Base-by-base conservation (phyloP, 2,888 invertebrate genomes). In the Acleris emargana region DNA sequence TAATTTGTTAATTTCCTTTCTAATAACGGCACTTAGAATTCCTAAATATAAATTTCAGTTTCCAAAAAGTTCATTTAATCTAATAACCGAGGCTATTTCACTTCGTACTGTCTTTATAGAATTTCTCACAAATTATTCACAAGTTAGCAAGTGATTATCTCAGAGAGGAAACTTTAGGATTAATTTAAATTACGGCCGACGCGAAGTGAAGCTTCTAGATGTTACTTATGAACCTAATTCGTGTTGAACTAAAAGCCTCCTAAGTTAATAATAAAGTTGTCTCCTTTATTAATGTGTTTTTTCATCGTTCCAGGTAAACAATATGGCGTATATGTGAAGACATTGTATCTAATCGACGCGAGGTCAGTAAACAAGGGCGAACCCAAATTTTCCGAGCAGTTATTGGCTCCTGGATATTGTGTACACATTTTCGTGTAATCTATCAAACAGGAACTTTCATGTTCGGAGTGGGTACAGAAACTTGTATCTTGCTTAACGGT, bases 301-400 rank as follows among this genome's bases (percentile, higher is more conserved):
- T 69, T 78, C 75, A 73, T 79, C 75, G 74, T 87, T 86, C 67
- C 88, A 89, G 88, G 89, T 89, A 89, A 87, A 84, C 79, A 83
- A 77, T 70, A 66, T 68, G 67, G 67, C 6, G 17, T 17, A 70
- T 58, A 58, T 28, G 52, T 38, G 18, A 70, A 68, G 69, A 67
- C 50, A 58, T 38, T 58, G 60, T 61, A 66, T 58, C 49, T 49
- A 53, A 60, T 57, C 51, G 59, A 54, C 73, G 73, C 68, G 75
- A 77, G 77, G 79, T 78, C 74, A 72, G 79, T 78, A 76, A 78
- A 77, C 74, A 76, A 71, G 67, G 68, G 67, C 45, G 57, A 45
- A 25, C 57, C 67, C 70, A 22, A 50, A 57, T 57, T 61, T 61
- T 32, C 59, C 43, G 43, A 60, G 49, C 32, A 47, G 43, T 64